These are phyloP conservation scores for Danio choprae DNA, from an alignment of 2,797 vertebrate genomes.

Conservation along the genomic window DNA sequence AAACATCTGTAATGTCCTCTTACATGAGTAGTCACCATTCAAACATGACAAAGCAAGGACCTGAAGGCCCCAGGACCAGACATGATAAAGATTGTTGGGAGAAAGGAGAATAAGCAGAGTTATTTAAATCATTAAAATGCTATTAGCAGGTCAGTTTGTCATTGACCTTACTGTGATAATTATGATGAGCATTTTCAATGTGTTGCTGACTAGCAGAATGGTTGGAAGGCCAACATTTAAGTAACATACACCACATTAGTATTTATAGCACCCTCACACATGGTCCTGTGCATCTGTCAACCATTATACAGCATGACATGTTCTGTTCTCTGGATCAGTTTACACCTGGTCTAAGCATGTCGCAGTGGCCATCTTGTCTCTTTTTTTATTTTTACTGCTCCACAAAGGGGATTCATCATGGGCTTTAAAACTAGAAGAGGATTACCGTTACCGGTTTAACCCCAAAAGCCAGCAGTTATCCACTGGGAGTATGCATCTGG, in stretches of 20 bases:
- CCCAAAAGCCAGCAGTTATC: background rate
- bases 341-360: conserved; percentile 63
- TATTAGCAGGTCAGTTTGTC: conserved; percentile 10
- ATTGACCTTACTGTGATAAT: conserved; percentile 22
- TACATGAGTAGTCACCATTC: background rate
- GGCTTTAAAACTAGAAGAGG: conserved; percentile 1
- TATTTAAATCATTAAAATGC: background rate
- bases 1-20: background rate
- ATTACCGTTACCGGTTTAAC: conserved; percentile 25
- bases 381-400: conserved; percentile 11
- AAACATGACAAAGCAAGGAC: conserved; percentile 34
- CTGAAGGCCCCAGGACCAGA: background rate
- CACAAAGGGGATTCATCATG: background rate
- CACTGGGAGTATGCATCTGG: conserved; percentile 1
- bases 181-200: conserved; percentile 6
- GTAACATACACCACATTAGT: conserved; percentile 64
- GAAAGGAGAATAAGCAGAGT: background rate
- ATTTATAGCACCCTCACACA: conserved; percentile 67
- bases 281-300: conserved; percentile 47
- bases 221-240: conserved; percentile 41
- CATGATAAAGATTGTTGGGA: background rate
- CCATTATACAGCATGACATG: conserved; percentile 61
- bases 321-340: conserved; percentile 61
- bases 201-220: conserved; percentile 31
- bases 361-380: conserved; percentile 61